Conservation (phyloP, 2,797 vertebrate species). For the Argyrosomus regius region DNA sequence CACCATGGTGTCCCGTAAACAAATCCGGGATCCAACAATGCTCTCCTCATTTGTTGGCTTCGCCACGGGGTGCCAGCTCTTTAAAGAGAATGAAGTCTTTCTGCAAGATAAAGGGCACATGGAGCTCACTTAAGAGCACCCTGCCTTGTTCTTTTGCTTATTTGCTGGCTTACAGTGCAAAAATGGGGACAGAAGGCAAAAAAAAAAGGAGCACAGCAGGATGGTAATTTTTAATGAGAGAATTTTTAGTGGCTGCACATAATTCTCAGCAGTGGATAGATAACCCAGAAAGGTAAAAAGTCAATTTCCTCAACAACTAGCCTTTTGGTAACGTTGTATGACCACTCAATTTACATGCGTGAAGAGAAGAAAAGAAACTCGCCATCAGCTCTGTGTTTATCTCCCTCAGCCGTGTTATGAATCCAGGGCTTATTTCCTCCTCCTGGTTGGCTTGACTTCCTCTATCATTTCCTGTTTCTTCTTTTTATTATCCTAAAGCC, state of each 20-base stretch:
- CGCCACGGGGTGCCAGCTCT: conserved; percentile 56
- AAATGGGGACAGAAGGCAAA: conserved; percentile 39
- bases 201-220: conserved; percentile 43
- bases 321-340: conserved; percentile 37
- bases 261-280: conserved; percentile 32
- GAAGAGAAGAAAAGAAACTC: conserved; percentile 56
- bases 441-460: conserved; percentile 55
- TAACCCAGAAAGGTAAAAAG: conserved; percentile 52
- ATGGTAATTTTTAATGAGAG: conserved; percentile 62
- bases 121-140: conserved; percentile 62
- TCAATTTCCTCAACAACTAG: conserved; percentile 44
- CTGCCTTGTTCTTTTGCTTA: conserved; percentile 65
- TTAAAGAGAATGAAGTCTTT: conserved; percentile 66
- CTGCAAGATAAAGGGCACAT: conserved; percentile 63
- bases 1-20: conserved; percentile 46
- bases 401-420: conserved; percentile 50
- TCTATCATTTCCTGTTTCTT: conserved; percentile 70
- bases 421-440: conserved; percentile 67
- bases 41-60: conserved; percentile 65
- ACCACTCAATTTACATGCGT: conserved; percentile 57
- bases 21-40: conserved; percentile 49
- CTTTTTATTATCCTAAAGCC: conserved; percentile 63
- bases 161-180: conserved; percentile 51
- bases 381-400: conserved; percentile 64
- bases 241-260: conserved; percentile 31